Base-by-base conservation (phyloP, 2,888 invertebrate species). In the Melitaea athalia region DNA sequence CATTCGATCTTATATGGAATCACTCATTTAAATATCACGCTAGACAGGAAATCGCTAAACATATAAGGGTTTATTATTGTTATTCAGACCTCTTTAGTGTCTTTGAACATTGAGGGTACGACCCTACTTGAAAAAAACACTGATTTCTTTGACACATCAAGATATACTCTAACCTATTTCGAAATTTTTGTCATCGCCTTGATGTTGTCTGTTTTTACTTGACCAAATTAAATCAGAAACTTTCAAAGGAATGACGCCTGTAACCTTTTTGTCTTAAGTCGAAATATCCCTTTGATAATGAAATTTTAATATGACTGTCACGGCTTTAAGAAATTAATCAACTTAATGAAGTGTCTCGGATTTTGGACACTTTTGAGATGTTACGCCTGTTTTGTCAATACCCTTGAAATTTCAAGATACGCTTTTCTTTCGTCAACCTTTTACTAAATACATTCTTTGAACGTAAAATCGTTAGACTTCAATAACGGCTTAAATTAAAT, bases 261-360 rank as follows among this genome's bases (percentile, higher is more conserved):
- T 77, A 76, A 15, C 1, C 0, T 0, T 5, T 5, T 2, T 0
- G 0, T 0, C 24, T 69, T 76, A 72, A 70, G 71, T 43, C 24
- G 6, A 59, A 66, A 50, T 64, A 70, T 75, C 62, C 15, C 57
- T 38, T 63, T 72, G 50, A 59, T 42, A 33, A 55, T 64, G 66
- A 60, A 66, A 64, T 70, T 68, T 67, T 68, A 69, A 70, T 33
- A 24, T 55, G 33, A 59, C 68, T 62, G 67, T 70, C 53, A 47
- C 68, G 61, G 72, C 74, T 78, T 78, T 74, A 76, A 78, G 77
- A 77, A 79, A 82, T 77, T 84, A 85, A 86, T 85, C 79, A 79
- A 82, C 81, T 81, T 81, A 85, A 86, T 86, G 85, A 85, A 84
- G 84, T 81, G 76, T 77, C 75, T 75, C 72, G 73, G 73, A 72